These are phyloP conservation scores for Phrynosoma blainvillii DNA, from an alignment of 2,113 vertebrate species.

Conservation along the genomic window DNA sequence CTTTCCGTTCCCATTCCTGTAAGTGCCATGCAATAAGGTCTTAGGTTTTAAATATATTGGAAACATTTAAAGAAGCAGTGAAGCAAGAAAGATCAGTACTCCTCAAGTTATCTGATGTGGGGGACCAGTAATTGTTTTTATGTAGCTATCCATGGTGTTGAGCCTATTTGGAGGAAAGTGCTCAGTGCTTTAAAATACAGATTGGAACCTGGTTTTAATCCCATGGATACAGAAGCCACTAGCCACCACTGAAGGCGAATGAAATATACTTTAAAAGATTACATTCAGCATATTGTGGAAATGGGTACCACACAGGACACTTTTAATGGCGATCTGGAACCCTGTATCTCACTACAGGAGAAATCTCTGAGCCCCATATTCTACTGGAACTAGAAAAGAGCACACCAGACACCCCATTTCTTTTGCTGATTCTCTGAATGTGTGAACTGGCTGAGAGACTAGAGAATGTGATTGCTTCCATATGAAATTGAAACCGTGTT, in stretches of 20 bases:
- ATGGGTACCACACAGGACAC: too few species aligned
- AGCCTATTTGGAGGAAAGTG: too few species aligned
- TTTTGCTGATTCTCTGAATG: background rate
- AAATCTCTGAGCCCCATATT: background rate
- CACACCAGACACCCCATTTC: background rate
- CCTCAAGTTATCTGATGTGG: too few species aligned
- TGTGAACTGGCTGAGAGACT: background rate
- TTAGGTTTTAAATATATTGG: background rate
- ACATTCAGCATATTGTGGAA: background rate
- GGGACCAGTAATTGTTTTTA: too few species aligned
- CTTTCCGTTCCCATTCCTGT: too few species aligned
- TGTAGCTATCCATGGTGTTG: too few species aligned
- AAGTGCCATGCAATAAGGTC: too few species aligned
- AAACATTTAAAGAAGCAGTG: background rate
- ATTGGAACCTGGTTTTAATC: too few species aligned
- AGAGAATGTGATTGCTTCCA: background rate
- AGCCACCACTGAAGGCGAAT: background rate
- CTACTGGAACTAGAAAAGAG: background rate
- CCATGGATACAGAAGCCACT: too few species aligned
- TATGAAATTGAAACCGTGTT: background rate
- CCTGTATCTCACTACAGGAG: background rate
- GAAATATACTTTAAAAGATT: background rate
- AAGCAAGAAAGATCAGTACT: background rate
- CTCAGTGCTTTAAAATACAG: too few species aligned
- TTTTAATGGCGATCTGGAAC: background rate